Percentiles rank a stretch among this genome's conserved stretches.
These are phyloP conservation scores for Dicroscelio sp. DNA, from an alignment of 2,888 invertebrate genomes.

Conservation along the genomic window DNA sequence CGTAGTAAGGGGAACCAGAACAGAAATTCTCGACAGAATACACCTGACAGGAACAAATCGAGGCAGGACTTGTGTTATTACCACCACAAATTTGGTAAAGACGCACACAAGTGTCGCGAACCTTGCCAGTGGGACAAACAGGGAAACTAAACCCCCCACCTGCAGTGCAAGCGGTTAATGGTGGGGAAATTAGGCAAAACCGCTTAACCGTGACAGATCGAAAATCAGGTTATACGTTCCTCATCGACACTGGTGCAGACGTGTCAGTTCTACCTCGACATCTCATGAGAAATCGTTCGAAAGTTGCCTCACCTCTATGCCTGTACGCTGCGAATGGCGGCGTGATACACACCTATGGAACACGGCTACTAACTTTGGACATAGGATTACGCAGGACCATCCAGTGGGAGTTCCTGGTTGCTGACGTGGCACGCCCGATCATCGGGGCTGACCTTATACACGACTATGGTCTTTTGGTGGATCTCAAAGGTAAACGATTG, in stretches of 20 bases:
- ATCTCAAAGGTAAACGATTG: conserved; percentile 1
- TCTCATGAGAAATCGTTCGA: too few species aligned
- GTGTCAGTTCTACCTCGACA: conserved; percentile 46
- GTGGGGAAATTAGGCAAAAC: background rate
- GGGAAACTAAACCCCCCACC: conserved; percentile 36
- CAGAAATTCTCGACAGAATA: background rate
- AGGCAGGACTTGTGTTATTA: conserved; percentile 10
- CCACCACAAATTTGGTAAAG: conserved; percentile 21
- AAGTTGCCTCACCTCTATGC: too few species aligned
- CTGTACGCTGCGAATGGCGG: conserved; percentile 82
- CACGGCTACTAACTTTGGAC: conserved; percentile 80
- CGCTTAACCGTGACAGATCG: conserved; percentile 63
- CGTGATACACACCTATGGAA: conserved; percentile 84
- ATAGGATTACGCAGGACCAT: conserved; percentile 86
- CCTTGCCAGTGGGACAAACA: background rate
- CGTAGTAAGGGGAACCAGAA: too few species aligned
- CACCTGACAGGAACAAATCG: background rate
- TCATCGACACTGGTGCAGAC: conserved; percentile 66
- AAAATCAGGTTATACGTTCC: conserved; percentile 8
- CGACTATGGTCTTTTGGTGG: background rate
- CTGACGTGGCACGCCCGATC: conserved; percentile 88
- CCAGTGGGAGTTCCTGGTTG: conserved; percentile 87
- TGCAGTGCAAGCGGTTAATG: conserved; percentile 16
- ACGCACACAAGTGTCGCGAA: conserved; percentile 8
- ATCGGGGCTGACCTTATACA: conserved; percentile 89